These are phyloP conservation scores for Enteromius mattozi DNA, from an alignment of 2,797 vertebrate species.

Conservation along the genomic window DNA sequence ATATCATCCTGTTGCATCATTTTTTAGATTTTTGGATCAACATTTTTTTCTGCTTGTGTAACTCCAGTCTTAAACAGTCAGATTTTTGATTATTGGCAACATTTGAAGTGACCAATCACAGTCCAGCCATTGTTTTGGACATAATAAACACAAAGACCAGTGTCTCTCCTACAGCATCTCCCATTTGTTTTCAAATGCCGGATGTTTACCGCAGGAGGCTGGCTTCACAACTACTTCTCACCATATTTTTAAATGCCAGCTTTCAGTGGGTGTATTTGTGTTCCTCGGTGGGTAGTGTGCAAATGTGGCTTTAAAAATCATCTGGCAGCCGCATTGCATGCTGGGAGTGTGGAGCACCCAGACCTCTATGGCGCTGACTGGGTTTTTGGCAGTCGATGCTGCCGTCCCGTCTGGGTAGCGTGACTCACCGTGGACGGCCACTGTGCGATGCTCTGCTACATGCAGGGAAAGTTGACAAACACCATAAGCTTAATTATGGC, in stretches of 20 bases:
- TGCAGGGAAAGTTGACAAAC: slow-evolving; percentile 73
- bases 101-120: not conserved
- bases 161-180: not conserved
- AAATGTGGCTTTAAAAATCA: slow-evolving; percentile 66
- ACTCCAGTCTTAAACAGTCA: not conserved
- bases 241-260: slow-evolving; percentile 67
- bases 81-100: not conserved
- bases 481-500: slow-evolving; percentile 77
- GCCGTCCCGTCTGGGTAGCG: slow-evolving; percentile 69
- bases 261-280: slow-evolving; percentile 58
- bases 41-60: not conserved
- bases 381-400: slow-evolving; percentile 64
- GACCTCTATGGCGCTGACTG: slow-evolving; percentile 61
- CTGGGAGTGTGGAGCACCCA: slow-evolving; percentile 64
- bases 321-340: slow-evolving; percentile 57
- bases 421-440: slow-evolving; percentile 74
- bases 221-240: slow-evolving; percentile 59
- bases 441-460: slow-evolving; percentile 66
- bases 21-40: not conserved
- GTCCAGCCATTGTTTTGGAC: not conserved
- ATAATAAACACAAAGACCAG: not conserved
- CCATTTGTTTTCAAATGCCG: not conserved
- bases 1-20: slow-evolving; percentile 20
- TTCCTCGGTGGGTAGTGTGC: slow-evolving; percentile 49
- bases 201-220: slow-evolving; percentile 27